Conservation (phyloP, 2,113 vertebrate species). For the Macrotis lagotis region DNA sequence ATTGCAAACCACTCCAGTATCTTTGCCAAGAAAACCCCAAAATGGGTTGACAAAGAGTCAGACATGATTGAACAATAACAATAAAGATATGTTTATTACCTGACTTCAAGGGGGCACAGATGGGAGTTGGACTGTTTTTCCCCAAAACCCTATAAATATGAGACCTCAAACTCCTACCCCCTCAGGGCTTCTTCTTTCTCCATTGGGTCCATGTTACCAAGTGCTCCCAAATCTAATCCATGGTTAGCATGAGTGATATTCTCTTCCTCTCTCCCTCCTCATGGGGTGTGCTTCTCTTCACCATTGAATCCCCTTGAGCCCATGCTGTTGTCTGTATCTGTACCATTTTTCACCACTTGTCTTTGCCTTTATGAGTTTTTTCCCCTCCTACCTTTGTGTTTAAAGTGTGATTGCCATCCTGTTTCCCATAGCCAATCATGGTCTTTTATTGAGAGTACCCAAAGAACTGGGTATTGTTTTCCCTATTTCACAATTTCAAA, state of each 20-base stretch:
- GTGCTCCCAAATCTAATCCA: neutral
- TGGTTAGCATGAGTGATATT: neutral
- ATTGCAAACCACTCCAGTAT: neutral
- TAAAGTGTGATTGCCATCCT: neutral
- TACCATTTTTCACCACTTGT: neutral
- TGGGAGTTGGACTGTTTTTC: neutral
- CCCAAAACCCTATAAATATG: neutral
- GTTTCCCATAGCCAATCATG: neutral
- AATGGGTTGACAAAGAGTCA: neutral
- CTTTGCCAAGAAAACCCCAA: neutral
- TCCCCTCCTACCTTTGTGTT: neutral
- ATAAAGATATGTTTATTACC: neutral
- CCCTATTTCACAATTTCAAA: neutral
- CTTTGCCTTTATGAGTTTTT: neutral
- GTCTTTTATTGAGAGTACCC: neutral
- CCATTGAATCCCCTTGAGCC: neutral
- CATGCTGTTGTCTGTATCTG: neutral
- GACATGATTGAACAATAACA: neutral
- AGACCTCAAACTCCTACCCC: neutral
- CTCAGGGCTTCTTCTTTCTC: neutral
- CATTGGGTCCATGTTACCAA: neutral
- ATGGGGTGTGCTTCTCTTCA: neutral
- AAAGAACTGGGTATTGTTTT: neutral
- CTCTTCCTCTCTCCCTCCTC: neutral
- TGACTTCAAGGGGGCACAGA: neutral